Percentiles rank a stretch among this genome's conserved stretches.
These are phyloP conservation scores for Drosophila phalerata DNA, from an alignment of 2,888 invertebrate genomes.

Conservation along the genomic window DNA sequence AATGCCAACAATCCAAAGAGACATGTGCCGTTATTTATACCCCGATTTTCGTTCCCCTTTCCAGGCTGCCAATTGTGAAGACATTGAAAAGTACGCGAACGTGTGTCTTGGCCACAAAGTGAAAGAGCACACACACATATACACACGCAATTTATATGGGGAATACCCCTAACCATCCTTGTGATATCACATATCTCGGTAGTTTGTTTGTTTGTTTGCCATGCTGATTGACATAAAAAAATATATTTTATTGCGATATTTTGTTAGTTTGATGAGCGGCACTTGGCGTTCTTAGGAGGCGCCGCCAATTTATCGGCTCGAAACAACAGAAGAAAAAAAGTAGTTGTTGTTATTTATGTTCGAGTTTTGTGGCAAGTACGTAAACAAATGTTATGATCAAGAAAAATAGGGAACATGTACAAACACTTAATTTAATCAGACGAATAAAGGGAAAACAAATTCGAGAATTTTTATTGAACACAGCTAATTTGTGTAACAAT, in stretches of 20 bases:
- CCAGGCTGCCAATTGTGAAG: slow-evolving; percentile 16
- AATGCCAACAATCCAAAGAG: slow-evolving; percentile 59
- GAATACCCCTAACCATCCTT: slow-evolving; percentile 2
- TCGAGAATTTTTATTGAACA: neutral
- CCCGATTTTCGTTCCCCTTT: slow-evolving; percentile 1
- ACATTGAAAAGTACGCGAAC: slow-evolving; percentile 56
- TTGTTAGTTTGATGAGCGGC: slow-evolving; percentile 72
- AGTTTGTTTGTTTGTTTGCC: slow-evolving; percentile 58
- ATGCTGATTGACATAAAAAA: slow-evolving; percentile 76
- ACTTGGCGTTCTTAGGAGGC: slow-evolving; percentile 62
- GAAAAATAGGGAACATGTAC: slow-evolving; percentile 23
- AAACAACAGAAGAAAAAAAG: slow-evolving; percentile 7
- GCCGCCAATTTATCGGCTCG: slow-evolving; percentile 66
- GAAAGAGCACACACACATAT: slow-evolving; percentile 3
- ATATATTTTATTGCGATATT: slow-evolving; percentile 69
- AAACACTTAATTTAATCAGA: slow-evolving; percentile 32
- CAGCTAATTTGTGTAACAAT: neutral
- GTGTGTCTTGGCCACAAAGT: slow-evolving; percentile 23
- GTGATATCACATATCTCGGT: slow-evolving; percentile 36
- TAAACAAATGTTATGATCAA: slow-evolving; percentile 65
- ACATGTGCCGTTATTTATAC: slow-evolving; percentile 57
- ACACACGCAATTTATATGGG: neutral
- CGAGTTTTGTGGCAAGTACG: slow-evolving; percentile 56
- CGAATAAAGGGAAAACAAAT: neutral
- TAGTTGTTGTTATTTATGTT: slow-evolving; percentile 64